A percentile compares a stretch with the other conserved stretches of the same genome.
Conservation (phyloP, 2,797 vertebrate species). For the Gymnodraco acuticeps region DNA sequence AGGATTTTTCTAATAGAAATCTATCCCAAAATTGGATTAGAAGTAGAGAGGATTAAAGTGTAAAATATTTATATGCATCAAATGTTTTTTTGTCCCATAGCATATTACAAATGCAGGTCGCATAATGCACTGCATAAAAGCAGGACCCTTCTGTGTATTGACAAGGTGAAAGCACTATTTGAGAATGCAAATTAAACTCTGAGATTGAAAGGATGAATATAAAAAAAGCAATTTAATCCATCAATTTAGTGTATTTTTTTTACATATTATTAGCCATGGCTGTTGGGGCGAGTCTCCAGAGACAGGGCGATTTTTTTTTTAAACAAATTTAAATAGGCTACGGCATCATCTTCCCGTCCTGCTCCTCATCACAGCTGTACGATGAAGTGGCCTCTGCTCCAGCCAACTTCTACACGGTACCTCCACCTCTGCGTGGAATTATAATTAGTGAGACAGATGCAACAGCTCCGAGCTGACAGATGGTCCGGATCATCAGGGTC, state of each 20-base stretch:
- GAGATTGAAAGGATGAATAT: constrained; percentile 39
- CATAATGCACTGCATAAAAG: constrained; percentile 61
- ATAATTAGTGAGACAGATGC: constrained; percentile 72
- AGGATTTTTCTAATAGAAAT: constrained; percentile 66
- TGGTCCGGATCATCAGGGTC: constrained; percentile 67
- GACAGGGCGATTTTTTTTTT: constrained; percentile 4
- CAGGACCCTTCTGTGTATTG: constrained; percentile 32
- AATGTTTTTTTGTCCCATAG: constrained; percentile 62
- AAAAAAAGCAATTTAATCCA: constrained; percentile 24
- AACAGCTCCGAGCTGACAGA: constrained; percentile 50
- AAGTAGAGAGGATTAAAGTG: constrained; percentile 60
- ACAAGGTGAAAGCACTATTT: constrained; percentile 50
- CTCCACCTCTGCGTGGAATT: constrained; percentile 56
- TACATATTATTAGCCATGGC: constrained; percentile 14
- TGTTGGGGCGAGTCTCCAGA: constrained; percentile 4
- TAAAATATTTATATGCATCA: constrained; percentile 66
- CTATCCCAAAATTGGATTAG: constrained; percentile 54
- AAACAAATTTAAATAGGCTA: constrained; percentile 42
- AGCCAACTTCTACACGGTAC: constrained; percentile 51
- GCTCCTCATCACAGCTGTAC: constrained; percentile 22
- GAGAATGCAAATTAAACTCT: constrained; percentile 51
- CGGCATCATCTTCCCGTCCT: neutral
- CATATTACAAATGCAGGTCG: constrained; percentile 54
- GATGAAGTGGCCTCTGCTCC: constrained; percentile 52
- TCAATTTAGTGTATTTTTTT: constrained; percentile 8